Percentiles rank a stretch among this genome's conserved stretches.
Conservation (phyloP, 2,888 invertebrate species). For the Chymomyza amoena region DNA sequence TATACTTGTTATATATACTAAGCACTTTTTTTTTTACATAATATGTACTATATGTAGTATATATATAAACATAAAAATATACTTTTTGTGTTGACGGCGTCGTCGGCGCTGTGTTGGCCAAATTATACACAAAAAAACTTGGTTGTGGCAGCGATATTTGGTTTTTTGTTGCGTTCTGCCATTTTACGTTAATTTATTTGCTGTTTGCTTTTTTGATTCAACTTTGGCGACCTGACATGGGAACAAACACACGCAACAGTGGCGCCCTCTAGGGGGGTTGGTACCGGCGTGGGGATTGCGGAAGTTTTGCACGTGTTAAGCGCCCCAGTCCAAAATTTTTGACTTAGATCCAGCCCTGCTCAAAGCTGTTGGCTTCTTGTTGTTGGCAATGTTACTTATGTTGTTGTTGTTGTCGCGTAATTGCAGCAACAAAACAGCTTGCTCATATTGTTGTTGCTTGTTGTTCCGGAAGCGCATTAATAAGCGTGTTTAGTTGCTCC, state of each 20-base stretch:
- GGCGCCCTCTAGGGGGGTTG: too few relatives aligned
- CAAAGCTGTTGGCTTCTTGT: too few relatives aligned
- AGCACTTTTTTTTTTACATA: not conserved
- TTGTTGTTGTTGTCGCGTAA: not conserved
- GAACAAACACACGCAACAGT: not conserved
- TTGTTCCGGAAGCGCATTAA: slow-evolving; percentile 5
- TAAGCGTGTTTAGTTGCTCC: not conserved
- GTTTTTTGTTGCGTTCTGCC: not conserved
- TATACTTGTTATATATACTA: not conserved
- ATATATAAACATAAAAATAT: not conserved
- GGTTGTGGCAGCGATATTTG: not conserved
- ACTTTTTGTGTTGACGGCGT: not conserved
- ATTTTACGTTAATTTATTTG: not conserved
- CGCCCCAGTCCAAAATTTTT: too few relatives aligned
- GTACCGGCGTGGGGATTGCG: too few relatives aligned
- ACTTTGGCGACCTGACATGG: not conserved
- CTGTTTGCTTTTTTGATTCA: not conserved
- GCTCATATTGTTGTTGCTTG: slow-evolving; percentile 4
- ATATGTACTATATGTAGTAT: not conserved
- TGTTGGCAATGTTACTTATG: too few relatives aligned
- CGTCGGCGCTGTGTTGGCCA: not conserved
- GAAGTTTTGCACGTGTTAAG: too few relatives aligned
- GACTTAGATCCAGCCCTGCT: too few relatives aligned
- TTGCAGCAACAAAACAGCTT: slow-evolving; percentile 1
- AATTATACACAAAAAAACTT: not conserved